These are phyloP conservation scores for Andricus curvator DNA, from an alignment of 2,888 invertebrate genomes.

Conservation along the genomic window DNA sequence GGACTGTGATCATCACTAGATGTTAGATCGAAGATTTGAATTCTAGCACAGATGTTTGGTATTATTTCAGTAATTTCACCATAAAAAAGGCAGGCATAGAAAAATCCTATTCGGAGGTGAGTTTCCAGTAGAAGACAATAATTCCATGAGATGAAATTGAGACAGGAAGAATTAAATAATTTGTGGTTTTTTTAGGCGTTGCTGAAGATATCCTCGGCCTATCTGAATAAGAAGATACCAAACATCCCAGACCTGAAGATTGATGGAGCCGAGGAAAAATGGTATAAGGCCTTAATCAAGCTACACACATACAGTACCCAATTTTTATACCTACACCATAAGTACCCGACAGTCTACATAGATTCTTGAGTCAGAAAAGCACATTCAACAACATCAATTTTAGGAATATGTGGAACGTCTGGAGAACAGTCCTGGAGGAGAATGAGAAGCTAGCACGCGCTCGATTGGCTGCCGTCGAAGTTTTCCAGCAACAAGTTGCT, in stretches of 20 bases:
- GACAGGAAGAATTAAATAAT: background rate
- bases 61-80: slow-evolving; percentile 86
- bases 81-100: slow-evolving; percentile 95
- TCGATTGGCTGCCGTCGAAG: slow-evolving; percentile 94
- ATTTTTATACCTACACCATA: slow-evolving; percentile 16
- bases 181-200: slow-evolving; percentile 83
- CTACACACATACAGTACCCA: slow-evolving; percentile 14
- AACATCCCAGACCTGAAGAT: slow-evolving; percentile 94
- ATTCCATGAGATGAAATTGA: background rate
- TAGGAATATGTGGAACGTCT: slow-evolving; percentile 99
- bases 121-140: slow-evolving; percentile 57
- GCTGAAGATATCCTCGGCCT: slow-evolving; percentile 93
- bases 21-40: background rate
- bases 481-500: slow-evolving; percentile 96
- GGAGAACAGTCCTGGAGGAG: slow-evolving; percentile 96
- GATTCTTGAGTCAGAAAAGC: slow-evolving; percentile 22
- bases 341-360: slow-evolving; percentile 28
- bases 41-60: slow-evolving; percentile 25
- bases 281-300: slow-evolving; percentile 80
- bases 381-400: slow-evolving; percentile 51
- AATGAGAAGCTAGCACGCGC: slow-evolving; percentile 96
- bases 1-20: background rate
- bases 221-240: slow-evolving; percentile 95
- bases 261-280: slow-evolving; percentile 94
- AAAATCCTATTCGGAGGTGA: slow-evolving; percentile 95